Percentiles rank a stretch among this genome's conserved stretches.
Evolutionary conservation across 2,113 vertebrate species (phyloP).

Genomic region (Mesembrinibis cayennensis): DNA sequence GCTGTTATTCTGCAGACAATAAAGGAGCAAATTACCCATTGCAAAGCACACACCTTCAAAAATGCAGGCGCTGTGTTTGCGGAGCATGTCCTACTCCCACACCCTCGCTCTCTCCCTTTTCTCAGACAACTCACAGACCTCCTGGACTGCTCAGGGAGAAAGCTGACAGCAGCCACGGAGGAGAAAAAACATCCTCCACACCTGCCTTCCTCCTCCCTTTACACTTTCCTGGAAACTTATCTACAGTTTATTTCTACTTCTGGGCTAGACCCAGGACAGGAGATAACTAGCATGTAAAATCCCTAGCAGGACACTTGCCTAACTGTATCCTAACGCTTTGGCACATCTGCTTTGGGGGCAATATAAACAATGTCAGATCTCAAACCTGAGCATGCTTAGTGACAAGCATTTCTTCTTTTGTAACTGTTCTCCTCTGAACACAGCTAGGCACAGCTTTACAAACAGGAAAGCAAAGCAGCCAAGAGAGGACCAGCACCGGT

Average conservation of each 20-base stretch:
- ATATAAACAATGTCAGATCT: not conserved
- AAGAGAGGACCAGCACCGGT: not conserved
- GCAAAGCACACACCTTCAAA: slow-evolving; percentile 56
- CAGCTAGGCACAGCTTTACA: not conserved
- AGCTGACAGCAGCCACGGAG: not conserved
- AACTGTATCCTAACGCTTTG: not conserved
- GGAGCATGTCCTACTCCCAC: not conserved
- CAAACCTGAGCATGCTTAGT: not conserved
- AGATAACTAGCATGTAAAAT: not conserved
- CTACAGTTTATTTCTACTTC: not conserved
- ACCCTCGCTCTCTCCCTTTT: not conserved
- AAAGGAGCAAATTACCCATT: slow-evolving; percentile 58
- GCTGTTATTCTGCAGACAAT: slow-evolving; percentile 65
- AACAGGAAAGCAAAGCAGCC: not conserved
- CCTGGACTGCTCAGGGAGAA: not conserved
- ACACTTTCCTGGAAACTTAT: not conserved
- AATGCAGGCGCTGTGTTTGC: not conserved
- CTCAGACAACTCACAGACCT: not conserved
- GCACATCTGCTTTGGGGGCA: not conserved
- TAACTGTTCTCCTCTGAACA: not conserved
- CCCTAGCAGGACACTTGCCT: not conserved
- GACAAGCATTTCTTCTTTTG: not conserved
- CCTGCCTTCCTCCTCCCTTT: not conserved
- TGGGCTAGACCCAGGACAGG: not conserved
- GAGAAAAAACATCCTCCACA: not conserved